Evolutionary conservation across 2,797 vertebrate genomes (phyloP), one percentile per base, ranked within the genome.

Genomic region (Aldrovandia affinis): DNA sequence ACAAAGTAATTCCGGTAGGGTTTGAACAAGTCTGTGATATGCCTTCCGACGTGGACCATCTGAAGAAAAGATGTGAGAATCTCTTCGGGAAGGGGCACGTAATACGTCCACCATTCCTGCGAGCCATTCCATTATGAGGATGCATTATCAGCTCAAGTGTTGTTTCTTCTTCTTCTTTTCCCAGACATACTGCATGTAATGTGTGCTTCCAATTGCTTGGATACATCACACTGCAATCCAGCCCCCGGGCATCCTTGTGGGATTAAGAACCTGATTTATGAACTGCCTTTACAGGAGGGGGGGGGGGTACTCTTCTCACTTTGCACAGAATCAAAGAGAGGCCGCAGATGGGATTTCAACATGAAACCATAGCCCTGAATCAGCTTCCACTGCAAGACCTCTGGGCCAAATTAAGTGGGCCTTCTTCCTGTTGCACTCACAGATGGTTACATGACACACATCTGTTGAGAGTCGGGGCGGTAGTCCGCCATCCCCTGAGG

Each of bases 321-420:
- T 78, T 85, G 89, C 85, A 82, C n/a, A 83, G 84, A 90, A 85
- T 82, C 65, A 55, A 83, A 86, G 87, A 88, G 77, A 86, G 86
- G 86, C 85, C 87, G 88, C 94, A 94, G 93, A 96, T 94, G 93
- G 91, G 89, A 90, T 86, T 92, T 88, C 88, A 88, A 84, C 88
- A 91, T 85, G 93, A 94, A 93, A 95, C 93, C 89, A 85, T 85
- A 94, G 80, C 87, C 86, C 88, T 87, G 87, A 87, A 90, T 91
- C 89, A 86, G 90, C 88, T 91, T 91, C 88, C 93, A 5, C 12
- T 92, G 90, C 92, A 93, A 94, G 89, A 90, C 93, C 93, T 89
- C 80, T 80, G 9, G 93, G 92, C 90, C 89, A 92, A 92, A 93
- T 91, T 87, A 89, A 93, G 92, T 91, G 86, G 90, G 93, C 93